These are phyloP conservation scores for Pelodiscus sinensis DNA, from an alignment of 2,113 vertebrate species.

Conservation along the genomic window DNA sequence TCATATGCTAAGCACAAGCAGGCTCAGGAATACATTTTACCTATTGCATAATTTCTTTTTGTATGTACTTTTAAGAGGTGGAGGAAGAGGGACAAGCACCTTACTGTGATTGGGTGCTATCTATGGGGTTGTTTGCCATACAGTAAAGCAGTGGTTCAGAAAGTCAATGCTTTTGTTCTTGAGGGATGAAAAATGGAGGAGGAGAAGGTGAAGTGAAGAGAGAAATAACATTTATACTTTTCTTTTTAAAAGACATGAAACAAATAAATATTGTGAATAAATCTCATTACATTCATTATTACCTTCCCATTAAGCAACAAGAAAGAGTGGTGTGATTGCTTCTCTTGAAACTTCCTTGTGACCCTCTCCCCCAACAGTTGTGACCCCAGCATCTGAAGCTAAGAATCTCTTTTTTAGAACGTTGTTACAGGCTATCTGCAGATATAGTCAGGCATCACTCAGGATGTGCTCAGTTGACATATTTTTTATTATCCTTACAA, in stretches of 20 bases:
- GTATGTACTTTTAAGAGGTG: background rate
- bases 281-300: background rate
- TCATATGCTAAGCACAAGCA: background rate
- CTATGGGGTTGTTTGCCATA: background rate
- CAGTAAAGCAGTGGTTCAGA: too few relatives aligned
- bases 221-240: background rate
- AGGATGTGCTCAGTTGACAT: background rate
- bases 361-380: background rate
- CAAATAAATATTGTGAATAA: background rate
- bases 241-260: background rate
- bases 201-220: background rate
- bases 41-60: background rate
- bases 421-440: background rate
- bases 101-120: accelerated
- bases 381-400: background rate
- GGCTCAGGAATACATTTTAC: background rate
- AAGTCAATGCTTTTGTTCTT: background rate
- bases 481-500: background rate
- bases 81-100: background rate
- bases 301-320: background rate
- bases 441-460: background rate
- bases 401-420: background rate
- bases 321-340: background rate
- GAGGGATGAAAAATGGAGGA: background rate
- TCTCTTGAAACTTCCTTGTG: background rate